Evolutionary conservation across 2,888 invertebrate species (phyloP), one percentile per base, ranked within the genome.

Genomic region (Oxytorus armatus): DNA sequence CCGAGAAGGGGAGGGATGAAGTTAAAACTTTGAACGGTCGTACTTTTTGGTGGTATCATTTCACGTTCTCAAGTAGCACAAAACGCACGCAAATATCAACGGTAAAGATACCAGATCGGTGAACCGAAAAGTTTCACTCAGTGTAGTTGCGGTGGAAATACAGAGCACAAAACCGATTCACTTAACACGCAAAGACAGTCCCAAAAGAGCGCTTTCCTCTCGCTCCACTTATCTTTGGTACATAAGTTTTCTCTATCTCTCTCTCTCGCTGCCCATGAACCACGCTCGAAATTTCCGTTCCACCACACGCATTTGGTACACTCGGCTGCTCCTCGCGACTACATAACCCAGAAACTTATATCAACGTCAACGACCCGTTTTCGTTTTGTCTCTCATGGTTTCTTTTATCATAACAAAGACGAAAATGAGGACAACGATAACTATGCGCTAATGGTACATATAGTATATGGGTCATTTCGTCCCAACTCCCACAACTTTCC

Each of bases 211-310:
- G 8, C 49, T 61, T 68, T 42, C 23, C 53, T 47, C 55, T 47
- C 33, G 74, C 49, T 79, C 69, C 49, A 79, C 74, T 74, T 79
- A 69, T 74, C 63, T 74, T 55, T 18, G 36, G 51, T 51, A 63
- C 57, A 79, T 55, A 42, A 74, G 55, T 74, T 57, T 65, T 42
- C 36, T 36, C 25, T 25, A 51, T 75, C 65, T 36, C 25, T 25
- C 59, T 75, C 65, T 59, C 47, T 23, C 33, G 21, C 51, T 55
- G 44, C 25, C 16, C 44, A 8, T 39, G 36, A 33, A 49, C 49
- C 21, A 8, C 25, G 8, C 16, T 57, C 29, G 4, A 57, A 66
- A 76, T 47, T 49, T 57, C 66, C 66, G 51, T 63, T 61, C 33
- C 33, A 36, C 21, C 25, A 36, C 10, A 42, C 33, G 39, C 21